Percentiles rank a stretch among this genome's conserved stretches.
phyloP scores from a whole-genome alignment of 1,140 invertebrate genomes.

The Eupristina koningsbergeri region DNA sequence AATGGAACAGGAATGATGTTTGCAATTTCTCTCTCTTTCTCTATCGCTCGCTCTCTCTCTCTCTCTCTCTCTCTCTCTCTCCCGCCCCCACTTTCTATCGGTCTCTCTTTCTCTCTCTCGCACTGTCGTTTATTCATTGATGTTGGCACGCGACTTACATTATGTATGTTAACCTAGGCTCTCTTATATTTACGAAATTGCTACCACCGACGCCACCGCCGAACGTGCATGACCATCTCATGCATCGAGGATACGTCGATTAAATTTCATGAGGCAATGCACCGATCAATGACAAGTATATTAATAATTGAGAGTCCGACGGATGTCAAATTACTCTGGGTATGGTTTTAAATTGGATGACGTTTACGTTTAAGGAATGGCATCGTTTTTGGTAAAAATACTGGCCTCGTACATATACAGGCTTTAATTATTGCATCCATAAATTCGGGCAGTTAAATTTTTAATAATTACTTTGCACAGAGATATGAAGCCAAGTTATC shows the following conservation, averaged over 20 bases:
- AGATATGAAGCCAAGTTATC: not conserved
- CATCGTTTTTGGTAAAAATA: constrained; percentile 9
- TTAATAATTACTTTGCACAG: constrained; percentile 5
- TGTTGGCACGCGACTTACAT: constrained; percentile 60
- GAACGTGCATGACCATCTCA: constrained; percentile 12
- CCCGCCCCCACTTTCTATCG: not conserved
- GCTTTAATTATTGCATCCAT: constrained; percentile 6
- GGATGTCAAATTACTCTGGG: constrained; percentile 24
- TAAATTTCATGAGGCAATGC: constrained; percentile 42
- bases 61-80: constrained; percentile 10
- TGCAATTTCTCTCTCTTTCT: not conserved
- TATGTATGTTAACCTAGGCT: constrained; percentile 53
- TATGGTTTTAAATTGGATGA: constrained; percentile 32
- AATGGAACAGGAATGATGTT: constrained; percentile 20
- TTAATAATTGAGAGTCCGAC: constrained; percentile 40
- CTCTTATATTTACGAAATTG: constrained; percentile 46
- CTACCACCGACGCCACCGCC: constrained; percentile 4
- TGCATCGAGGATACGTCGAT: constrained; percentile 27
- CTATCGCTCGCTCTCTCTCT: not conserved
- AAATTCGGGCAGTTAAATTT: constrained; percentile 14
- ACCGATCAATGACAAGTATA: constrained; percentile 35
- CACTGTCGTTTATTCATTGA: constrained; percentile 55
- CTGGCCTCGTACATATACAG: no score
- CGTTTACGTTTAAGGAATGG: constrained; percentile 16
- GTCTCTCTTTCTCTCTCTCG: constrained; percentile 1